phyloP scores from a whole-genome alignment of 2,113 vertebrate species.

The Cynoglossus semilaevis region DNA sequence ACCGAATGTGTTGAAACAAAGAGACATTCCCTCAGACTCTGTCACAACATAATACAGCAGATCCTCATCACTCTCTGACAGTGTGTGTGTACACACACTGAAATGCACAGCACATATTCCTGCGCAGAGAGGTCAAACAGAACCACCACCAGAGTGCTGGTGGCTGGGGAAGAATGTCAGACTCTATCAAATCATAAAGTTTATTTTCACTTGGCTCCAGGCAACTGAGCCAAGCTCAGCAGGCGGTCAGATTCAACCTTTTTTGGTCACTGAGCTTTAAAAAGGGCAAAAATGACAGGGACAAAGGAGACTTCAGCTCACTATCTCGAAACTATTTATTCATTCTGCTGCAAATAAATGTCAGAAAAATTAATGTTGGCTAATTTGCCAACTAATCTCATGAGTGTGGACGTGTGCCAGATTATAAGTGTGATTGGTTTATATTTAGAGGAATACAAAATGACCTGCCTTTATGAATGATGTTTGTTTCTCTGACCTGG shows the following conservation, averaged over 20 bases:
- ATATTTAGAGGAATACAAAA: not conserved
- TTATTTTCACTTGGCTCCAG: conserved; percentile 67
- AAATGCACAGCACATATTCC: conserved; percentile 37
- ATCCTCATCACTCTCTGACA: not conserved
- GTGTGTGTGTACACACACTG: conserved; percentile 14
- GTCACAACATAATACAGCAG: not conserved
- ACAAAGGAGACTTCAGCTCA: conserved; percentile 21
- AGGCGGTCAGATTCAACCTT: conserved; percentile 50
- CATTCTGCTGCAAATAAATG: not conserved
- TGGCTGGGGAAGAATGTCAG: conserved; percentile 61
- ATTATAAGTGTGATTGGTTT: not conserved
- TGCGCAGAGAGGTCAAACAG: conserved; percentile 61
- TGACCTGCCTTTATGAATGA: not conserved
- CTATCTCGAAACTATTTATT: not conserved
- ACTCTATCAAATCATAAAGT: conserved; percentile 63
- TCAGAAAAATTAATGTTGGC: not conserved
- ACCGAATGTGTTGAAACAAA: not conserved
- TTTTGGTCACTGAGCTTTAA: conserved; percentile 35
- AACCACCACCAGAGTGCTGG: conserved; percentile 53
- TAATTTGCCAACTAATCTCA: not conserved
- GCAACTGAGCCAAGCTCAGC: conserved; percentile 61
- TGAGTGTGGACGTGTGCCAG: not conserved
- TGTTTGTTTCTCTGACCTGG: conserved; percentile 80
- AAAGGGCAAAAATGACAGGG: conserved; percentile 40
- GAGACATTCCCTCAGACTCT: not conserved